These are phyloP conservation scores for Caenorhabditis elegans DNA, from an alignment of 1,140 invertebrate genomes.

Conservation along the genomic window DNA sequence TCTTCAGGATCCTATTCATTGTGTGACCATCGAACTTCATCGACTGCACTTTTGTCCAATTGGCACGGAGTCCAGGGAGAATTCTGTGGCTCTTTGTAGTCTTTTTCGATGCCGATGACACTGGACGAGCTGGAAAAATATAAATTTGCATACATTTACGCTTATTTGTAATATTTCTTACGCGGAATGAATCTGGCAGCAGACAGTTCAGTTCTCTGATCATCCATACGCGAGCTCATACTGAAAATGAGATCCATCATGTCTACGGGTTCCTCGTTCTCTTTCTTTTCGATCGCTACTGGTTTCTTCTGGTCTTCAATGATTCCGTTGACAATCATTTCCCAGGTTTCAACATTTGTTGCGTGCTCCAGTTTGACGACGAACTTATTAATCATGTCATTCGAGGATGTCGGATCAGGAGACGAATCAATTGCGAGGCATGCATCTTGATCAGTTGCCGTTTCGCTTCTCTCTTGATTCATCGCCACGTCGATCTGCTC, in stretches of 20 bases:
- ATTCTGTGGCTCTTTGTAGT: neutral
- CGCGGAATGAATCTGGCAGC: neutral
- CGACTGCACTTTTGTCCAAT: neutral
- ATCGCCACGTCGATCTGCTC: neutral
- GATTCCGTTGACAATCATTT: neutral
- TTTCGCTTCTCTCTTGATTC: neutral
- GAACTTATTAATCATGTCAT: neutral
- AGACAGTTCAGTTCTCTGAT: neutral
- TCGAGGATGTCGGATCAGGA: neutral
- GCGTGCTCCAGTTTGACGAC: neutral
- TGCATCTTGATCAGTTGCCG: neutral
- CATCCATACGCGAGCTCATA: conserved; percentile 19
- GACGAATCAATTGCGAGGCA: neutral
- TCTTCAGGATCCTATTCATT: neutral
- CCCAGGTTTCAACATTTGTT: neutral
- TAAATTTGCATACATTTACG: too few relatives aligned
- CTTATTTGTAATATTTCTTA: neutral
- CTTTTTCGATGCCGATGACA: neutral
- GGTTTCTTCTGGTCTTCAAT: neutral
- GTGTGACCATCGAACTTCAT: neutral
- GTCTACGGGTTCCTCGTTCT: neutral
- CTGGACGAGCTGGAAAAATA: neutral
- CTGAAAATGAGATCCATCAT: conserved; percentile 2
- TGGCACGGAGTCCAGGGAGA: neutral
- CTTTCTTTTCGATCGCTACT: neutral